These are phyloP conservation scores for Semnornis frantzii DNA, from an alignment of 2,113 vertebrate genomes.

Conservation along the genomic window DNA sequence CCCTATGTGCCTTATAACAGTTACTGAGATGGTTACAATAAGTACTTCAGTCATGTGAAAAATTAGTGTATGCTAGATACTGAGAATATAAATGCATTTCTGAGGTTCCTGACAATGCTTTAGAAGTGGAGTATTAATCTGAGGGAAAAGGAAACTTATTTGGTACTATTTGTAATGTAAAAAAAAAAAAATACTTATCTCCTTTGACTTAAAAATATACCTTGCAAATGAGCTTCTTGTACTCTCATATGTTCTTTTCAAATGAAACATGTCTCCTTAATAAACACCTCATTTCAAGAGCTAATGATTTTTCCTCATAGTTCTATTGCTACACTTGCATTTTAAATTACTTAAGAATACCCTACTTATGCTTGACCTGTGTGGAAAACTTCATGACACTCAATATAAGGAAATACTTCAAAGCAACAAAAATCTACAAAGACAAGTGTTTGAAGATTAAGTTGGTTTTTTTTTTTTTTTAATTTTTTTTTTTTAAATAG, in stretches of 20 bases:
- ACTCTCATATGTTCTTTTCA: no score
- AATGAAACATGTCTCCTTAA: not conserved
- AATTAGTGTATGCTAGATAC: not conserved
- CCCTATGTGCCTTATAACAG: conserved; percentile 10
- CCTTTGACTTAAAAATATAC: not conserved
- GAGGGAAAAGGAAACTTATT: not conserved
- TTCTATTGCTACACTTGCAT: not conserved
- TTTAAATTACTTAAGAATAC: not conserved
- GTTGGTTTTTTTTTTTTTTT: not conserved
- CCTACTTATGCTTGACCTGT: not conserved
- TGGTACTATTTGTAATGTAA: not conserved
- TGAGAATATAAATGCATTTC: not conserved
- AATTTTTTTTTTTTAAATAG: not conserved
- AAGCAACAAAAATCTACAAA: not conserved
- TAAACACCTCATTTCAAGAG: not conserved
- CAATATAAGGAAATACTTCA: not conserved
- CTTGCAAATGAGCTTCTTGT: not conserved
- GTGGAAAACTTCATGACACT: not conserved
- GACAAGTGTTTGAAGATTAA: not conserved
- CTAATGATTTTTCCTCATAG: not conserved
- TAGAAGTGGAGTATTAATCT: not conserved
- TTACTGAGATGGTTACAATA: conserved; percentile 37
- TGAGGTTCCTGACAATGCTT: not conserved
- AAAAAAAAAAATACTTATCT: not conserved
- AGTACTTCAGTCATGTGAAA: conserved; percentile 2